Evolutionary conservation across 2,113 vertebrate genomes (phyloP).

Genomic region (Siniperca knerii): DNA sequence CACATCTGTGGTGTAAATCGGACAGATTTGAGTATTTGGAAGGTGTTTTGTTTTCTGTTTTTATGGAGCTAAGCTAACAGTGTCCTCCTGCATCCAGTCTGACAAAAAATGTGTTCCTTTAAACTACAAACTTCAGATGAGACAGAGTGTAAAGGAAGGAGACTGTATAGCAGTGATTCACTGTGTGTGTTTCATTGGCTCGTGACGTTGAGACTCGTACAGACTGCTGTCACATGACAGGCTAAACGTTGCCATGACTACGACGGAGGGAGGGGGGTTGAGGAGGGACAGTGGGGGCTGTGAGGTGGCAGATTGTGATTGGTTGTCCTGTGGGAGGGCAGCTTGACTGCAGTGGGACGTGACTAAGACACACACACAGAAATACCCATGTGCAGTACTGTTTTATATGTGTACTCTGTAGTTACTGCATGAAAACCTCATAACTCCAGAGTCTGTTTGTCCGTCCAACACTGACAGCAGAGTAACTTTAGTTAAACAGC

Average conservation of each 20-base stretch:
- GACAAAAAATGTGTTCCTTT: conserved; percentile 36
- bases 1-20: too few relatives aligned
- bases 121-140: conserved; percentile 37
- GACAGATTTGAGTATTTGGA: too few relatives aligned
- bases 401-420: not conserved
- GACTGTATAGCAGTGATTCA: not conserved
- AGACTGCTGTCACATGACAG: conserved; percentile 61
- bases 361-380: conserved; percentile 59
- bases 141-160: not conserved
- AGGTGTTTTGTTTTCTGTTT: too few relatives aligned
- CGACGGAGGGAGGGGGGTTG: conserved; percentile 4
- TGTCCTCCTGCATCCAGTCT: too few relatives aligned
- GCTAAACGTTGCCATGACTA: conserved; percentile 74
- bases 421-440: too few relatives aligned
- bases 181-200: conserved; percentile 9
- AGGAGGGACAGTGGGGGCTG: not conserved
- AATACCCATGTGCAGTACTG: not conserved
- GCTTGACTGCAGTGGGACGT: conserved; percentile 85
- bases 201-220: conserved; percentile 21
- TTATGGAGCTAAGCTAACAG: too few relatives aligned
- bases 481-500: too few relatives aligned
- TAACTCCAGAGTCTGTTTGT: too few relatives aligned
- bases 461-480: too few relatives aligned
- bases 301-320: conserved; percentile 73
- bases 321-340: conserved; percentile 61